phyloP scores from a whole-genome alignment of 1,140 invertebrate species.

The Drosophila oshimai region DNA sequence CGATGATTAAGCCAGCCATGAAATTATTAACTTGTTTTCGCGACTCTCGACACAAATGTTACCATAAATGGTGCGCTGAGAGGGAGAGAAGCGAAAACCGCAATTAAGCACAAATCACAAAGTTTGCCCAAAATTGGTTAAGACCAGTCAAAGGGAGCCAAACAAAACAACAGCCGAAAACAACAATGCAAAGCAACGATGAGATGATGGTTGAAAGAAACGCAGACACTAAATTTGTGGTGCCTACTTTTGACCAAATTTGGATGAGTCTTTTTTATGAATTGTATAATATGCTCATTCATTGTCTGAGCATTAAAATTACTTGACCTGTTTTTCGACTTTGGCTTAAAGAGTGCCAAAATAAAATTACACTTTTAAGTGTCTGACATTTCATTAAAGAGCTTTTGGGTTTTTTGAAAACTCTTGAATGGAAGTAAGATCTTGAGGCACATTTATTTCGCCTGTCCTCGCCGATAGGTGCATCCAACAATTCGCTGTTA shows the following conservation, averaged over 20 bases:
- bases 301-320: slow-evolving; percentile 38
- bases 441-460: slow-evolving; percentile 26
- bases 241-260: slow-evolving; percentile 63
- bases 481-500: slow-evolving; percentile 30
- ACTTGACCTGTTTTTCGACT: slow-evolving; percentile 51
- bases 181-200: slow-evolving; percentile 23
- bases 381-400: slow-evolving; percentile 39
- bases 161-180: slow-evolving; percentile 32
- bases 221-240: slow-evolving; percentile 45
- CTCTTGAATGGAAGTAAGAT: slow-evolving; percentile 26
- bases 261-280: slow-evolving; percentile 38
- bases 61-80: slow-evolving; percentile 38
- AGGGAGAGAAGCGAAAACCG: slow-evolving; percentile 40
- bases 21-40: slow-evolving; percentile 57
- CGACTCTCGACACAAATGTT: slow-evolving; percentile 41
- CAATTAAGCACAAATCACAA: slow-evolving; percentile 61
- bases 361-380: slow-evolving; percentile 43
- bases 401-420: slow-evolving; percentile 12
- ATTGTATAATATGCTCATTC: slow-evolving; percentile 40
- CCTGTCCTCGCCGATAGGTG: slow-evolving; percentile 8
- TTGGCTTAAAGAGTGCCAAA: slow-evolving; percentile 31
- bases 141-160: slow-evolving; percentile 41
- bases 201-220: slow-evolving; percentile 31
- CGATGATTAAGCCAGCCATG: slow-evolving; percentile 53
- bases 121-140: slow-evolving; percentile 58